Evolutionary conservation across 2,797 vertebrate genomes (phyloP), one percentile per base, ranked within the genome.

Genomic region (Hoplostethus mediterraneus): DNA sequence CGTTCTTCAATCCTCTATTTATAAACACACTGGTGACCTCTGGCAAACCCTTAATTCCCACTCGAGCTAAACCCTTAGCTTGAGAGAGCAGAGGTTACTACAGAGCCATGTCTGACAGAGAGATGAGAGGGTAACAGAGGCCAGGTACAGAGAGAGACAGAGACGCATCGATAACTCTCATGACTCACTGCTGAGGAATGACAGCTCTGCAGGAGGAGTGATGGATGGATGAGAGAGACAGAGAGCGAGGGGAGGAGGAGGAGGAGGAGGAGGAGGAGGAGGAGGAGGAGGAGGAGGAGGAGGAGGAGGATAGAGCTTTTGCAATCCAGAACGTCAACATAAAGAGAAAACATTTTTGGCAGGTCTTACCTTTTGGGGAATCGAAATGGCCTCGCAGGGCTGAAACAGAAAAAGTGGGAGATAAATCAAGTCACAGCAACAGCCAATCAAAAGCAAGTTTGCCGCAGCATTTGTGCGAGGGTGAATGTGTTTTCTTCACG

Each of bases 321-420:
- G 69, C 71, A 76, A 62, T 77, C 78, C 78, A 86, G 57, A 76
- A 51, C 69, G 75, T 75, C 67, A 80, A 79, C 79, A 40, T 16
- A 70, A 70, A 54, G 54, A 38, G 49, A 76, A 64, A 62, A 16
- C 0, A 0, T 53, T 87, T 82, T 73, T 79, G 90, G 86, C 90
- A 92, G 84, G 56, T 69, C 92, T 94, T 96, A 99, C 98, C 98
- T 99, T 98, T 95, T 97, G 69, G 97, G 98, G 89, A 98, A 95
- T 74, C 95, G 96, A 92, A 99, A 96, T 11, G 96, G 95, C 93
- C 96, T 96, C 54, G 92, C 80, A 67, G 96, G 93, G 90, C 98
- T 99, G 92, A 56, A 95, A 93, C 80, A 87, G 89, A 92, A 79
- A 87, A 84, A 78, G 81, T 81, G 33, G 63, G 33, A 87, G 65